These are phyloP conservation scores for Petrocephalus sullivani DNA, from an alignment of 2,797 vertebrate species.

Conservation along the genomic window DNA sequence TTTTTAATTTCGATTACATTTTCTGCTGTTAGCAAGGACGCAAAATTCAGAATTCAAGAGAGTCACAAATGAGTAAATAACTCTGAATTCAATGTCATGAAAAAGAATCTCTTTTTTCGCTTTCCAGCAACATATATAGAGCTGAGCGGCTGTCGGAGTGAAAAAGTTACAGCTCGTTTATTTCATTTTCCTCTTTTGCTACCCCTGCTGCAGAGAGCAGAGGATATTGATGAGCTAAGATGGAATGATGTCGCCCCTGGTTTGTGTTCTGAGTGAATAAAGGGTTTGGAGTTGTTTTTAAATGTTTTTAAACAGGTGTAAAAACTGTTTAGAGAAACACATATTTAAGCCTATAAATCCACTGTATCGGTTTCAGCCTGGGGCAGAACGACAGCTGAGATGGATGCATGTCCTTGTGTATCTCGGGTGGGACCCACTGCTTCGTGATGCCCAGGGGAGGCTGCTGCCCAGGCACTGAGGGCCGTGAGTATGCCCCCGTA, in stretches of 20 bases:
- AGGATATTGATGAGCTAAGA: background rate
- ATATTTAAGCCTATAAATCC: constrained; percentile 30
- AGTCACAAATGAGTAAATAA: background rate
- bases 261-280: constrained; percentile 4
- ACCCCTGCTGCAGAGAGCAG: background rate
- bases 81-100: background rate
- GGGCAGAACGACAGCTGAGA: constrained; percentile 14
- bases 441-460: constrained; percentile 3
- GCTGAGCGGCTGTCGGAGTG: background rate
- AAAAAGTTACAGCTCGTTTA: background rate
- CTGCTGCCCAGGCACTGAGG: background rate
- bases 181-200: background rate
- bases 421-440: background rate
- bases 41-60: background rate
- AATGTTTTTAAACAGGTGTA: background rate
- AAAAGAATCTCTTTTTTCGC: background rate
- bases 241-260: background rate
- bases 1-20: background rate
- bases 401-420: background rate
- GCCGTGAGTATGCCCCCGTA: background rate
- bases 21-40: background rate
- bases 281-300: background rate
- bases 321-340: constrained; percentile 16
- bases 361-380: constrained; percentile 12
- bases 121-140: background rate